These are phyloP conservation scores for Chrysolophus pictus DNA, from an alignment of 2,797 vertebrate species.

Conservation along the genomic window DNA sequence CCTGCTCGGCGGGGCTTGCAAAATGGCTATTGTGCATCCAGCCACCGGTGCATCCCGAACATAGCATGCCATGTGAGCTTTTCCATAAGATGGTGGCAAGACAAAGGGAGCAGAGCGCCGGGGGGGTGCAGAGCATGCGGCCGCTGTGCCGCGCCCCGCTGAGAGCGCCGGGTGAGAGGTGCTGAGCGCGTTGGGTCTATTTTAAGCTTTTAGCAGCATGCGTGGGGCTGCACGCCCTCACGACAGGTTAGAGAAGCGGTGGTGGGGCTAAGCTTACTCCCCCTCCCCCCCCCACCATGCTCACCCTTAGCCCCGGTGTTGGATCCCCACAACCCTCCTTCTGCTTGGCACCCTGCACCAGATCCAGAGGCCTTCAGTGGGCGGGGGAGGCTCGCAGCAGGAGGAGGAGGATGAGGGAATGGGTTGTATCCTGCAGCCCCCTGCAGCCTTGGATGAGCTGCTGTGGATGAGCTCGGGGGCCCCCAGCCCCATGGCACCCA, in stretches of 20 bases:
- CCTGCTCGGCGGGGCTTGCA: slow-evolving; percentile 73
- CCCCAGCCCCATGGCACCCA: not conserved
- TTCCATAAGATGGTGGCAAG: slow-evolving; percentile 79
- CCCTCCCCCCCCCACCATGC: not conserved
- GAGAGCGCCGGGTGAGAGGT: slow-evolving; percentile 21
- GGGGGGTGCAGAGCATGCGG: not conserved
- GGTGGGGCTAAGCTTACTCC: not conserved
- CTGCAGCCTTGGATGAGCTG: not conserved
- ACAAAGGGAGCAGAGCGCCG: slow-evolving; percentile 75
- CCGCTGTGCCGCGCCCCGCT: not conserved
- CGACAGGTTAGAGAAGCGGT: not conserved
- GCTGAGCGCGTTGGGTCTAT: slow-evolving; percentile 19
- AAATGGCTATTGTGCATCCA: slow-evolving; percentile 80
- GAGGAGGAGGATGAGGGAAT: not conserved
- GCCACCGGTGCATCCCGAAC: slow-evolving; percentile 59
- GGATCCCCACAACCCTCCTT: not conserved
- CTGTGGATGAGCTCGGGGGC: not conserved
- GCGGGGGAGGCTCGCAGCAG: not conserved
- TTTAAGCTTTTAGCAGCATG: slow-evolving; percentile 27
- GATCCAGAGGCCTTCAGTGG: not conserved
- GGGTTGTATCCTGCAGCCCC: not conserved
- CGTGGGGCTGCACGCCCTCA: not conserved
- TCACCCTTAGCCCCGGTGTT: not conserved
- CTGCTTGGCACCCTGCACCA: not conserved
- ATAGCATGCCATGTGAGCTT: slow-evolving; percentile 73